Evolutionary conservation across 2,888 invertebrate genomes (phyloP).

Genomic region (Aelia acuminata): DNA sequence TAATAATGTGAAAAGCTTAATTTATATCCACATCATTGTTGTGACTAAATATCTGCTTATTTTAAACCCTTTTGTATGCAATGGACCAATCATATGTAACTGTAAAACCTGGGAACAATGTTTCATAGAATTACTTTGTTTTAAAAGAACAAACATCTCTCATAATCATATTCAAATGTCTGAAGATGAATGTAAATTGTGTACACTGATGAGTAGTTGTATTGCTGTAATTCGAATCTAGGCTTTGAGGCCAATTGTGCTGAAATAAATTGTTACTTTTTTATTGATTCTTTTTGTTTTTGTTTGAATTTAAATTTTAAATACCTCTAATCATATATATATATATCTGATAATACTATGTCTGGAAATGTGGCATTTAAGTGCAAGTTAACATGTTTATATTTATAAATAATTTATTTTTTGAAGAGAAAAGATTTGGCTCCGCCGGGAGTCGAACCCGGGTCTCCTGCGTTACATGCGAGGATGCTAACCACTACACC

Average conservation of each 20-base stretch:
- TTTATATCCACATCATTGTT: slow-evolving; percentile 6
- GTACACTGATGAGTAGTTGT: slow-evolving; percentile 1
- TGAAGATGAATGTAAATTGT: slow-evolving; percentile 37
- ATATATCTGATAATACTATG: no score
- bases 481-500: no score
- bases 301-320: no score
- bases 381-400: no score
- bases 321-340: no score
- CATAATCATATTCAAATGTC: neutral
- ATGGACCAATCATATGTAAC: slow-evolving; percentile 25
- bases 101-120: slow-evolving; percentile 24
- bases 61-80: neutral
- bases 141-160: neutral
- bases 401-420: no score
- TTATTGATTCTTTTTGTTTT: neutral
- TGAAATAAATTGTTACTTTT: slow-evolving; percentile 45
- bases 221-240: neutral
- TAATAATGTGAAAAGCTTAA: neutral
- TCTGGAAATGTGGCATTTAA: no score
- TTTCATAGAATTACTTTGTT: neutral
- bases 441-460: no score
- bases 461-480: no score
- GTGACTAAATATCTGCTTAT: neutral
- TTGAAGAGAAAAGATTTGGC: no score
- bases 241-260: neutral